Evolutionary conservation across 2,113 vertebrate species (phyloP).

Genomic region (Hydrochoerus hydrochaeris): DNA sequence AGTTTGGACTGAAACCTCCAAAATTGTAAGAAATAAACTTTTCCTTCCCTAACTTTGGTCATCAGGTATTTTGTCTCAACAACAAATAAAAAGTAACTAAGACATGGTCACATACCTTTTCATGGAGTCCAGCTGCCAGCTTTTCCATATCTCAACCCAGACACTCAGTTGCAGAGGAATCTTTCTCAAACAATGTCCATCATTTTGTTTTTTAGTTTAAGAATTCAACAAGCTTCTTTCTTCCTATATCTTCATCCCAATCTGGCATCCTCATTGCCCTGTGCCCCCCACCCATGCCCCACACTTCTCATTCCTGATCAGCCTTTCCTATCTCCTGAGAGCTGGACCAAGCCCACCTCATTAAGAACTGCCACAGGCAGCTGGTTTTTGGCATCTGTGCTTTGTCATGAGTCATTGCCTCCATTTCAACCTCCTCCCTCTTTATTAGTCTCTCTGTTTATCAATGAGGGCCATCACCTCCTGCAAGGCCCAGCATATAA

Average conservation of each 20-base stretch:
- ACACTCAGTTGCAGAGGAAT: background rate
- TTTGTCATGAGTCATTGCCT: slow-evolving; percentile 22
- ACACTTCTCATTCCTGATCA: background rate
- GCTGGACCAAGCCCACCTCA: background rate
- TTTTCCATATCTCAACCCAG: background rate
- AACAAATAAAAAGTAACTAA: too few relatives aligned
- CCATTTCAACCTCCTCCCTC: background rate
- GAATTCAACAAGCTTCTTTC: background rate
- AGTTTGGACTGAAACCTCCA: too few relatives aligned
- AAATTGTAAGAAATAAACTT: too few relatives aligned
- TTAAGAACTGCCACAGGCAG: background rate
- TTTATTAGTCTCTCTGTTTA: background rate
- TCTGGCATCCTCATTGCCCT: background rate
- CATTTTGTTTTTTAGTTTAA: background rate
- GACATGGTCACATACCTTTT: background rate
- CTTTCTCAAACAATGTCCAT: background rate
- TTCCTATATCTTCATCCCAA: background rate
- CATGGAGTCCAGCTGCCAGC: background rate
- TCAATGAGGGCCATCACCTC: background rate
- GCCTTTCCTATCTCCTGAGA: too few relatives aligned
- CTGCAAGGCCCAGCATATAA: background rate
- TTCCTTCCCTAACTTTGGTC: too few relatives aligned
- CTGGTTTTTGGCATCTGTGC: background rate
- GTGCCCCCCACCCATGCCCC: background rate
- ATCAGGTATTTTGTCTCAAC: too few relatives aligned